Base-by-base conservation (phyloP, 2,113 vertebrate genomes). In the Ascaphus truei region DNA sequence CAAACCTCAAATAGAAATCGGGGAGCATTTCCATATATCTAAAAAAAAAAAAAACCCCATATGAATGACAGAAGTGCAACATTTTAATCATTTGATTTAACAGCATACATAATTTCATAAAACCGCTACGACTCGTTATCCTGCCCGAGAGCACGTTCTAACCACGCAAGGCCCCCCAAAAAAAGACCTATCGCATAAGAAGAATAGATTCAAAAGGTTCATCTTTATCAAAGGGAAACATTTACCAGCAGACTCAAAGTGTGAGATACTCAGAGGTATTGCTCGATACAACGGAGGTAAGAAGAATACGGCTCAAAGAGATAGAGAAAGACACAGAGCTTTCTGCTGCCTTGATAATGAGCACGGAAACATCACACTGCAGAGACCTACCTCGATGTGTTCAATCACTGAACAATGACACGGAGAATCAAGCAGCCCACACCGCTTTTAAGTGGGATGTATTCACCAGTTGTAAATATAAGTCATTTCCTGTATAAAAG, bases 161-260 rank as follows among this genome's bases (percentile, higher is more conserved):
- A 30, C 53, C 53, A 20, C 41, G 53, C 53, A 50, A 50, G 15
- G 16, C 51, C 41, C 48, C 51, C 41, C 48, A 60, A 31, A 56
- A 16, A 68, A 50, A 34, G 43, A 34, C 22, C 33, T 20, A 3
- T 20, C 13, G 36, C 59, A 69, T 60, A 60, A 50, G 53, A 68
- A 68, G 66, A 69, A 68, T 68, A 26, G 55, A 50, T 68, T 68
- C 66, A 68, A 68, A 69, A 69, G 56, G 56, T 69, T 69, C 66
- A 60, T 69, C 25, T 69, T 69, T 69, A 69, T 69, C 66, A 69
- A 69, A 69, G 56, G 23, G 66, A 69, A 69, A 69, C 66, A 69
- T 69, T 69, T 69, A 69, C 66, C 66, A 69, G 56, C 56, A 60
- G 66, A 69, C 43, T 69, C 66, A 69, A 69, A 69, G 66, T 60